phyloP scores from a whole-genome alignment of 2,113 vertebrate genomes.

The Ploceus nigricollis region DNA sequence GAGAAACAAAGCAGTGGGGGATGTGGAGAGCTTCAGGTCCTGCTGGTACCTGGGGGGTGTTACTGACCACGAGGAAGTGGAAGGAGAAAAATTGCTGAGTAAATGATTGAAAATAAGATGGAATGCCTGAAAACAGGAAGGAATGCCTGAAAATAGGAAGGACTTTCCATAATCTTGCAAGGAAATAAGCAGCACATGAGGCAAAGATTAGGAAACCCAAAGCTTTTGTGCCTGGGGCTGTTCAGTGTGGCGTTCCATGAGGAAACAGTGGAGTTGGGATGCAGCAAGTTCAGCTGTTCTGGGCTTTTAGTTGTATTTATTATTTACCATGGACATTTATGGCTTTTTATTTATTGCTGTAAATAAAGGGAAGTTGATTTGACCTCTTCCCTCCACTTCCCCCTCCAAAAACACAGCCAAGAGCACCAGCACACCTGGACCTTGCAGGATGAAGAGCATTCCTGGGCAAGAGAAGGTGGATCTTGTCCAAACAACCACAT shows the following conservation, averaged over 20 bases:
- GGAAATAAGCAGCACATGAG: background rate
- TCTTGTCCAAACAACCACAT: background rate
- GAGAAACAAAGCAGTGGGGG: background rate
- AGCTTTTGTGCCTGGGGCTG: background rate
- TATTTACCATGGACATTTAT: background rate
- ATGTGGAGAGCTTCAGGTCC: background rate
- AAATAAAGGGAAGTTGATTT: background rate
- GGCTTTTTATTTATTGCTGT: background rate
- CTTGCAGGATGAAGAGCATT: background rate
- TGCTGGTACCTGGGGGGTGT: accelerated
- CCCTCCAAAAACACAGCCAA: accelerated
- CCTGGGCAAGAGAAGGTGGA: background rate
- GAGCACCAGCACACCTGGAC: background rate
- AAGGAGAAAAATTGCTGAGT: background rate
- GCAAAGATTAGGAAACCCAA: background rate
- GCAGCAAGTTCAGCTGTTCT: background rate
- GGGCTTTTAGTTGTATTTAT: background rate
- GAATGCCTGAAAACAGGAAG: background rate
- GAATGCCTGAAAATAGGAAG: background rate
- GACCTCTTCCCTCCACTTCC: background rate
- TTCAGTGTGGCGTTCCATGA: background rate
- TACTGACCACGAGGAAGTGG: accelerated
- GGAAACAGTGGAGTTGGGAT: background rate
- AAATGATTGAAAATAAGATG: background rate
- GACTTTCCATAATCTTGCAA: accelerated